These are phyloP conservation scores for Argyra leucocephala DNA, from an alignment of 2,888 invertebrate species.

Conservation along the genomic window DNA sequence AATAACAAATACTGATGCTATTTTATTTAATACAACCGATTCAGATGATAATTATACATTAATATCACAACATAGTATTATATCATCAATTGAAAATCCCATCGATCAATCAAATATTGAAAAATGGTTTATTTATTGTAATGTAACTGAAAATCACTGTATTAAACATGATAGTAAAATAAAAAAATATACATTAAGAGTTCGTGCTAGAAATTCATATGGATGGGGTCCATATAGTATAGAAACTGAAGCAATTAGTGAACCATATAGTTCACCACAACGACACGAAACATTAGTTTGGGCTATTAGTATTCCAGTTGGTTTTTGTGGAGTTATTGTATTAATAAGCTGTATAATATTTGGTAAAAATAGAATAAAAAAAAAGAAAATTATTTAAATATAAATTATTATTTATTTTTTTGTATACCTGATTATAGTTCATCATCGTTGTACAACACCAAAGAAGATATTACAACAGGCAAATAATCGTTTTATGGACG, in stretches of 20 bases:
- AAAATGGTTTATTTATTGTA: conserved; percentile 59
- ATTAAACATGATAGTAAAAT: conserved; percentile 58
- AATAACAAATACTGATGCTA: background rate
- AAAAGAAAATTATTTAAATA: background rate
- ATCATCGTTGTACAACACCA: conserved; percentile 54
- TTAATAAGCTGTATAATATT: conserved; percentile 34
- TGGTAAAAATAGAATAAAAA: conserved; percentile 27
- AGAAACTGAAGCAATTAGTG: conserved; percentile 49
- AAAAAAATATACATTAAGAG: conserved; percentile 60
- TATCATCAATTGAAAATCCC: conserved; percentile 49
- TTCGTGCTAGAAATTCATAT: conserved; percentile 66
- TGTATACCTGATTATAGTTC: conserved; percentile 49
- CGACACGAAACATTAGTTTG: conserved; percentile 47
- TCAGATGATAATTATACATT: conserved; percentile 34
- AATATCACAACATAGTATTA: conserved; percentile 34
- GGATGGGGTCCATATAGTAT: conserved; percentile 75
- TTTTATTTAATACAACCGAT: background rate
- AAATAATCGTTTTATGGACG: conserved; percentile 55
- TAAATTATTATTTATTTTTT: conserved; percentile 15
- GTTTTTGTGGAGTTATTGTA: conserved; percentile 36
- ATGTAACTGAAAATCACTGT: conserved; percentile 76
- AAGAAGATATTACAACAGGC: conserved; percentile 57
- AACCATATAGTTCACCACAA: conserved; percentile 37
- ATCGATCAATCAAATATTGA: conserved; percentile 42
- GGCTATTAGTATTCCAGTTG: conserved; percentile 53